Evolutionary conservation across 2,888 invertebrate genomes (phyloP), one percentile per base, ranked within the genome.

Genomic region (Dendrolimus pini): DNA sequence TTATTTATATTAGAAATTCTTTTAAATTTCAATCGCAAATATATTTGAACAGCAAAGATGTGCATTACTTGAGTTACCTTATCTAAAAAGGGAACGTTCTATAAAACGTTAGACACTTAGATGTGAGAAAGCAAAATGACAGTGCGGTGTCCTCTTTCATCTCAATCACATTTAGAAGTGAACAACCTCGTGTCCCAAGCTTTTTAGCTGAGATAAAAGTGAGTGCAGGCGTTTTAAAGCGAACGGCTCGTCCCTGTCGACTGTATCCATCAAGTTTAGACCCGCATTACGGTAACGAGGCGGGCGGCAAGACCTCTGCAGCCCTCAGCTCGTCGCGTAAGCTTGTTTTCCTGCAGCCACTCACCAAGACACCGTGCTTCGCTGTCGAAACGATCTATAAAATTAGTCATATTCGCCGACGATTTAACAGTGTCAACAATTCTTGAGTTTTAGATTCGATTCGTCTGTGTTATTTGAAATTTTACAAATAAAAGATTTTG

Each of bases 211-310:
- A 69, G 71, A 73, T 75, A 74, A 71, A 73, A 74, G 67, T 68
- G 64, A 70, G 62, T 64, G 68, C 65, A 66, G 62, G 65, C 66
- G 70, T 69, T 72, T 73, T 71, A 67, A 70, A 66, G 62, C 64
- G 62, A 61, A 60, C 64, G 61, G 12, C 47, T 47, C 47, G 47
- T 47, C 64, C 66, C 30, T 30, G 30, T 65, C 60, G 65, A 65
- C 64, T 71, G 70, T 72, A 77, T 80, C 80, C 74, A 77, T 82
- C 77, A 78, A 76, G 75, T 78, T 79, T 77, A 82, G 74, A 69
- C 74, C 67, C 75, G 70, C 76, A 77, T 80, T 80, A 80, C 71
- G 62, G 73, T 74, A 78, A 80, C 76, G 78, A 76, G 74, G 61
- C 60, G 60, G 62, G 65, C 68, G 58, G 65, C 58, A 57, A 59